These are phyloP conservation scores for Habropoda laboriosa DNA, from an alignment of 1,140 invertebrate genomes.

Conservation along the genomic window DNA sequence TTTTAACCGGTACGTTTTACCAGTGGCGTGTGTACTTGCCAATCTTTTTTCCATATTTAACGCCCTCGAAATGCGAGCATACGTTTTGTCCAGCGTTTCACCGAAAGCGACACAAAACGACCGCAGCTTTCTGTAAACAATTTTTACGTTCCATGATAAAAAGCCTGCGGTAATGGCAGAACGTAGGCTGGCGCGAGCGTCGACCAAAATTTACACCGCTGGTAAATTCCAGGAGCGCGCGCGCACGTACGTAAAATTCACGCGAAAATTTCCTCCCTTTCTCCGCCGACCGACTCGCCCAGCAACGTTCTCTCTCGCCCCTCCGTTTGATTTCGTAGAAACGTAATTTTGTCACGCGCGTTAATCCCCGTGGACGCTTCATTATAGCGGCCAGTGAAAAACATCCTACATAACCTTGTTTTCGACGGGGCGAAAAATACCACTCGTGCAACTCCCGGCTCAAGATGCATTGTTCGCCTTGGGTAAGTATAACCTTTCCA, in stretches of 20 bases:
- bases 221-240: not conserved
- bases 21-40: not conserved
- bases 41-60: slow-evolving; percentile 9
- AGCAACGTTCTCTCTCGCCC: too few species aligned
- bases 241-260: not conserved
- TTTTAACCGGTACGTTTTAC: slow-evolving; percentile 4
- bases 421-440: not conserved
- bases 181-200: too few species aligned
- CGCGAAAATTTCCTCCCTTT: too few species aligned
- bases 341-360: not conserved
- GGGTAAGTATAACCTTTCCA: not conserved
- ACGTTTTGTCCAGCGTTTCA: too few species aligned
- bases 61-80: not conserved
- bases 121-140: not conserved
- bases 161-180: not conserved
- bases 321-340: not conserved
- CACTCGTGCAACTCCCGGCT: not conserved
- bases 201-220: not conserved
- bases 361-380: not conserved
- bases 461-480: not conserved
- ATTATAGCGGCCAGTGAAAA: not conserved
- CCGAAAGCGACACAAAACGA: not conserved
- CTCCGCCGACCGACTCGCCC: too few species aligned
- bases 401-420: not conserved
- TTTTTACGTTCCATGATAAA: not conserved